Percentiles rank a stretch among this genome's conserved stretches.
These are phyloP conservation scores for Trematomus loennbergii DNA, from an alignment of 2,113 vertebrate genomes.

Conservation along the genomic window DNA sequence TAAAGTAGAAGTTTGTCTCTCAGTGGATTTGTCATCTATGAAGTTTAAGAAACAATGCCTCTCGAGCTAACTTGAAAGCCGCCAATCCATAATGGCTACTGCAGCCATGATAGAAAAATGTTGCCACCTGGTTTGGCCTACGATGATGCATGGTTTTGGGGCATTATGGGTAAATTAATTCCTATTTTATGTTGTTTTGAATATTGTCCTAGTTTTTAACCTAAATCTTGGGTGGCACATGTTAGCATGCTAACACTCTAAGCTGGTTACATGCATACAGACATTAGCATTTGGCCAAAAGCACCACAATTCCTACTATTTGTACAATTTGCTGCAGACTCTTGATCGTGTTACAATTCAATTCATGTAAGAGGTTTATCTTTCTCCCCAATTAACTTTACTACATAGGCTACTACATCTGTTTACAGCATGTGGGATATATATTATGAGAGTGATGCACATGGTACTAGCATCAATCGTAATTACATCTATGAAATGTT, in stretches of 20 bases:
- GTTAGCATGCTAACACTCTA: background rate
- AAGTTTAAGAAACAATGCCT: too few species aligned
- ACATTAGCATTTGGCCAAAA: background rate
- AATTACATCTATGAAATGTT: constrained; percentile 38
- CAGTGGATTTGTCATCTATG: too few species aligned
- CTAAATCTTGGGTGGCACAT: background rate
- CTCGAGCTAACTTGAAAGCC: too few species aligned
- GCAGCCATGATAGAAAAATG: too few species aligned
- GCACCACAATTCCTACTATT: background rate
- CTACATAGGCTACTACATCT: background rate
- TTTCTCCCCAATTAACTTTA: constrained; percentile 3
- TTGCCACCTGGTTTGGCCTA: too few species aligned
- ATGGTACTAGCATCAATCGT: constrained; percentile 13
- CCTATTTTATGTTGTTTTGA: too few species aligned
- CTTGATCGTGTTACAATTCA: background rate
- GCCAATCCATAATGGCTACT: too few species aligned
- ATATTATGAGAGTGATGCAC: constrained; percentile 24
- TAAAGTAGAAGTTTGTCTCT: too few species aligned
- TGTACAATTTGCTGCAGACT: background rate
- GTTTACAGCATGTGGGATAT: constrained; percentile 10
- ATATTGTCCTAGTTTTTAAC: too few species aligned
- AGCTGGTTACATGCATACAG: background rate
- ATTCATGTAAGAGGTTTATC: constrained; percentile 13
- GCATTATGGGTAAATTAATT: too few species aligned
- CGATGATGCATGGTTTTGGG: too few species aligned